Evolutionary conservation across 2,797 vertebrate genomes (phyloP).

Genomic region (Dicrostonyx torquatus): DNA sequence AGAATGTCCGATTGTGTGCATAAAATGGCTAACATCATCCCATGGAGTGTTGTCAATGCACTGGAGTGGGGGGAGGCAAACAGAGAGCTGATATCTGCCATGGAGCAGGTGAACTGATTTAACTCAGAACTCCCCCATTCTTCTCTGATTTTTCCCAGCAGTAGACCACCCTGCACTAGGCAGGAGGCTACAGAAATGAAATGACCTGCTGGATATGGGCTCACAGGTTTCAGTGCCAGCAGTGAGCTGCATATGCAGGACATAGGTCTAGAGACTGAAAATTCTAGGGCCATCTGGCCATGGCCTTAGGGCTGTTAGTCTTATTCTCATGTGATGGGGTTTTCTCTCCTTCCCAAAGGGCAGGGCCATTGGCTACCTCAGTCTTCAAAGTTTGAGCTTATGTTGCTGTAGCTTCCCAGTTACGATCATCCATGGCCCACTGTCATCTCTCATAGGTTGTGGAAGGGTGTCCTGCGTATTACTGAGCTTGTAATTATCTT

Average conservation of each 20-base stretch:
- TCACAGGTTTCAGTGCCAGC: background rate
- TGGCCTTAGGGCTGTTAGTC: background rate
- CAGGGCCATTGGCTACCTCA: background rate
- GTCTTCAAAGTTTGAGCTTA: background rate
- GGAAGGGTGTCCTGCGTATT: background rate
- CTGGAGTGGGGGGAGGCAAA: background rate
- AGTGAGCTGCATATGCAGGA: background rate
- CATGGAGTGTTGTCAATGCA: too few species aligned
- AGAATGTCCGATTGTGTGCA: fast-evolving
- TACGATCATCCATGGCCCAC: background rate
- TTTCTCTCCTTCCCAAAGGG: background rate
- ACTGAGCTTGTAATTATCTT: background rate
- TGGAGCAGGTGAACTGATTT: background rate
- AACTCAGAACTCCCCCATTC: background rate
- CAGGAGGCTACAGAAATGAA: background rate
- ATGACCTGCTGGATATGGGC: background rate
- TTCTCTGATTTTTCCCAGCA: background rate
- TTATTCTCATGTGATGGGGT: background rate
- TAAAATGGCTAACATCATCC: background rate
- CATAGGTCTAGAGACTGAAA: background rate
- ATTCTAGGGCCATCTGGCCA: background rate
- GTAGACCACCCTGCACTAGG: background rate
- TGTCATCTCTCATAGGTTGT: background rate
- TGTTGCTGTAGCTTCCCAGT: background rate
- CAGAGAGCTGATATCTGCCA: background rate